phyloP scores from a whole-genome alignment of 2,888 invertebrate genomes.

The Achlya flavicornis region DNA sequence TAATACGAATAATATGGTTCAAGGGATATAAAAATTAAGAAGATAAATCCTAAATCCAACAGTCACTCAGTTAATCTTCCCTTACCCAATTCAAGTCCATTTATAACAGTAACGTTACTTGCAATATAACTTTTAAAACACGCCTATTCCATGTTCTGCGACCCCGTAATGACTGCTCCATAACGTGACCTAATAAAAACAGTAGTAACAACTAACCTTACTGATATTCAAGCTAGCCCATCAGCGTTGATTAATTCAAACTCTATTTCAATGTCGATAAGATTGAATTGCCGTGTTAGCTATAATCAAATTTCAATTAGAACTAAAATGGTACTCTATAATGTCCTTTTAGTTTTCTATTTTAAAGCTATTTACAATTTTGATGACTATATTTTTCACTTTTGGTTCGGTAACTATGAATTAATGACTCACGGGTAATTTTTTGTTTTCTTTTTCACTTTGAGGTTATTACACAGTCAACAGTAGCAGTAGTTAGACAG shows the following conservation, averaged over 20 bases:
- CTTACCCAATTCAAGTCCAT: conserved; percentile 41
- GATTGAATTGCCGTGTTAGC: background rate
- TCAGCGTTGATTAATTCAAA: conserved; percentile 23
- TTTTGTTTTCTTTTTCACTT: background rate
- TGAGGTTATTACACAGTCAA: conserved; percentile 28
- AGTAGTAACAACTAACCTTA: conserved; percentile 30
- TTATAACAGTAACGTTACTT: conserved; percentile 55
- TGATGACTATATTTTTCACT: too few relatives aligned
- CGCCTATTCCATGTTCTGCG: conserved; percentile 66
- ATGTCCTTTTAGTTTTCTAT: too few relatives aligned
- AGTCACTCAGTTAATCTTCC: conserved; percentile 28
- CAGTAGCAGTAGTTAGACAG: too few relatives aligned
- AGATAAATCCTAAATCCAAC: conserved; percentile 12
- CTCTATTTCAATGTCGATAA: conserved; percentile 11
- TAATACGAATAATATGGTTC: background rate
- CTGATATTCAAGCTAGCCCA: conserved; percentile 29
- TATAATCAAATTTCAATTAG: conserved; percentile 5
- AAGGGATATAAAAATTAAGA: background rate
- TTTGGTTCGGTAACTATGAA: too few relatives aligned
- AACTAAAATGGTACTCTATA: background rate
- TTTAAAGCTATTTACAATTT: too few relatives aligned
- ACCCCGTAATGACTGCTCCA: conserved; percentile 17
- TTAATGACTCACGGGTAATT: too few relatives aligned
- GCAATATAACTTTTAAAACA: conserved; percentile 54
- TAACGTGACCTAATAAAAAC: conserved; percentile 53